phyloP scores from a whole-genome alignment of 2,797 vertebrate genomes.

The Anisognathus igniventris region DNA sequence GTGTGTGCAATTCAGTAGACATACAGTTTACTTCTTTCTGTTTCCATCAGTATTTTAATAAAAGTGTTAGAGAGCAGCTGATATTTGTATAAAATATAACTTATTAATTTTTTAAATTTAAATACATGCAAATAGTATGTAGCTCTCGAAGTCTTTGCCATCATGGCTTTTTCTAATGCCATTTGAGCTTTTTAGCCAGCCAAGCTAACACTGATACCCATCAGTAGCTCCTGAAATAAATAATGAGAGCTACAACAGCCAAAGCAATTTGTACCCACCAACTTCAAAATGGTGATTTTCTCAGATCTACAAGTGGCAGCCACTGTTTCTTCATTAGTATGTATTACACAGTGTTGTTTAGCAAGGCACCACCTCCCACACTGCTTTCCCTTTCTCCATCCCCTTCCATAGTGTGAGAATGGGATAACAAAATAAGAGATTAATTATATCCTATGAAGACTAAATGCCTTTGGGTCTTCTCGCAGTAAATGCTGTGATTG shows the following conservation, averaged over 20 bases:
- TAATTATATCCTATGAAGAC: neutral
- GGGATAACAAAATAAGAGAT: neutral
- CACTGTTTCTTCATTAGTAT: neutral
- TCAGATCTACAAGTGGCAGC: neutral
- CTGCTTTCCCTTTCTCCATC: fast-evolving
- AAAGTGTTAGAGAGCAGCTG: neutral
- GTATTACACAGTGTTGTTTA: neutral
- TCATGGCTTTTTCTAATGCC: neutral
- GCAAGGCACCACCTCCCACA: no score
- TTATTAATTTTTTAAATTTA: neutral
- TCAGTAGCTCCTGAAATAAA: neutral
- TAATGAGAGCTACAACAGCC: neutral
- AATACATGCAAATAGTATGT: neutral
- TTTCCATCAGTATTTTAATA: neutral
- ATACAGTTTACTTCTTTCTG: neutral
- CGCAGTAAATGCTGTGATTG: neutral
- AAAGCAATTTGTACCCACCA: neutral
- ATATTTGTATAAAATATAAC: neutral
- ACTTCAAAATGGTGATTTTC: neutral
- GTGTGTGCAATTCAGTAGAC: neutral
- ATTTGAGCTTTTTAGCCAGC: neutral
- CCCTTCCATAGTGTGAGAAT: neutral
- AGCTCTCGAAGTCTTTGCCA: neutral
- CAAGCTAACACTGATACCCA: neutral
- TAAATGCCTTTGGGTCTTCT: neutral